Evolutionary conservation across 2,888 invertebrate genomes (phyloP).

Genomic region (Ormyrus labotus): DNA sequence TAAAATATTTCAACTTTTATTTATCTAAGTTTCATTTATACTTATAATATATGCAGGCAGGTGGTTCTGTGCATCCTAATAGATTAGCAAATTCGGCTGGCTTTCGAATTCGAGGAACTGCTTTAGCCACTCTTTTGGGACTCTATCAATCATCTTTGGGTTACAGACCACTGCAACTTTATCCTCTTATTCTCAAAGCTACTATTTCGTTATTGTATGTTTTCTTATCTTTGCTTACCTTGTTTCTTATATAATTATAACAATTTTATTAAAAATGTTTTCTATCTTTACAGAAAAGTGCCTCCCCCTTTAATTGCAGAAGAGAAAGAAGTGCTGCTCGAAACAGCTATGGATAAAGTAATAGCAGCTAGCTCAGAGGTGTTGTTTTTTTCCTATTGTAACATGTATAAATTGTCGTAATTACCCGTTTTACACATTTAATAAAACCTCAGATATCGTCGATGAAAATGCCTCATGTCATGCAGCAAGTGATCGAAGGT

Average conservation of each 20-base stretch:
- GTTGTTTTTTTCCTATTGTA: not conserved
- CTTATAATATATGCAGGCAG: conserved; percentile 59
- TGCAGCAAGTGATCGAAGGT: conserved; percentile 63
- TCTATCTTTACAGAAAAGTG: conserved; percentile 58
- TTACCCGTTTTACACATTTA: not conserved
- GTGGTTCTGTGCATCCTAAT: conserved; percentile 66
- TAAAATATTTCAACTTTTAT: too few relatives aligned
- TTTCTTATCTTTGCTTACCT: conserved; percentile 41
- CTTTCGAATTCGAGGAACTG: conserved; percentile 62
- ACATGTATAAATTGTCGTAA: not conserved
- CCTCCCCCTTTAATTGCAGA: conserved; percentile 66
- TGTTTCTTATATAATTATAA: not conserved
- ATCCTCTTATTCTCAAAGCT: conserved; percentile 67
- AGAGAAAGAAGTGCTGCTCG: conserved; percentile 67
- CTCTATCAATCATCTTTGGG: conserved; percentile 68
- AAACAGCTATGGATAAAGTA: conserved; percentile 69
- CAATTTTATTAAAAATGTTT: not conserved
- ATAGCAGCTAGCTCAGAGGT: conserved; percentile 69
- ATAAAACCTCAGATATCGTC: conserved; percentile 60
- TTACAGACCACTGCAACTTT: conserved; percentile 68
- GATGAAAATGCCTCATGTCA: conserved; percentile 62
- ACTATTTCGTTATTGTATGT: conserved; percentile 67
- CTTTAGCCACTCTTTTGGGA: conserved; percentile 65
- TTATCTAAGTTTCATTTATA: not conserved
- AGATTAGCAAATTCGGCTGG: conserved; percentile 64